Evolutionary conservation across 2,797 vertebrate genomes (phyloP).

Genomic region (Graptemys geographica): DNA sequence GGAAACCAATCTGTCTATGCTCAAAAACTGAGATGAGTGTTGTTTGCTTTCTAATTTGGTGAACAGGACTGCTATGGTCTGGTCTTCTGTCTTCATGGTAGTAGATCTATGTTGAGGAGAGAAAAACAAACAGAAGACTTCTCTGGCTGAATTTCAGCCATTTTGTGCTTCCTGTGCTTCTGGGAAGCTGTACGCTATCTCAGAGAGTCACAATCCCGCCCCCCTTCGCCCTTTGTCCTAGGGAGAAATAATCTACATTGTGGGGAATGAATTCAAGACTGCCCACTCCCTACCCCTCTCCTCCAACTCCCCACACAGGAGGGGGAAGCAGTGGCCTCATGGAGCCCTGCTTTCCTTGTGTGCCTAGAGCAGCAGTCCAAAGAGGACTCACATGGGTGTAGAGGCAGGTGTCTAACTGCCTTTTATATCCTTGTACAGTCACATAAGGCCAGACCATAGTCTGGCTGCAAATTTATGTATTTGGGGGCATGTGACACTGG

Average conservation of each 20-base stretch:
- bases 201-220: not conserved
- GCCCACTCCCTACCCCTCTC: not conserved
- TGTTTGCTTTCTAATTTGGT: not conserved
- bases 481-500: not conserved
- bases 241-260: not conserved
- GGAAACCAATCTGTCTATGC: not conserved
- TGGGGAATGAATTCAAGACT: not conserved
- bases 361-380: not conserved
- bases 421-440: not conserved
- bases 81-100: not conserved
- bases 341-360: not conserved
- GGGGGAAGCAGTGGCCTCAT: not conserved
- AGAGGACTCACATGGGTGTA: not conserved
- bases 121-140: not conserved
- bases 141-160: not conserved
- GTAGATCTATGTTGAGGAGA: not conserved
- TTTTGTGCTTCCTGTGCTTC: not conserved
- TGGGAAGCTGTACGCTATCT: not conserved
- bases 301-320: not conserved
- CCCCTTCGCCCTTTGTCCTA: not conserved
- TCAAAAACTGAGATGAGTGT: not conserved
- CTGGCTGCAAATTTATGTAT: not conserved
- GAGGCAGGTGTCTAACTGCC: fast-evolving
- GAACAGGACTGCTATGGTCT: not conserved
- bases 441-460: not conserved